Evolutionary conservation across 1,140 invertebrate genomes (phyloP), one percentile per base, ranked within the genome.

Genomic region (Drosophila persimilis): DNA sequence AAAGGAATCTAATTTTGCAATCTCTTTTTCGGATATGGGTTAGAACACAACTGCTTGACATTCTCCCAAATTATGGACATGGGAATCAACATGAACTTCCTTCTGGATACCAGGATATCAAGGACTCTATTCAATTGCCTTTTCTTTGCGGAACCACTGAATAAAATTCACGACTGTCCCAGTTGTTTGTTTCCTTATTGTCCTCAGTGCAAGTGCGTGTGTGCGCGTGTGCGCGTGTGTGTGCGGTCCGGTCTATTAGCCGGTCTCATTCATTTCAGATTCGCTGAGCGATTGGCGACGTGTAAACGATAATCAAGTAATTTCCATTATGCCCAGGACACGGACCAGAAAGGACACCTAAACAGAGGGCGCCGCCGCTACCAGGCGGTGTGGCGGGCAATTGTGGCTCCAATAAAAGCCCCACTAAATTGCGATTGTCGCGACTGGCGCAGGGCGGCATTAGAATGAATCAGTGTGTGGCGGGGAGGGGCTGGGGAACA

Each of bases 251-350:
- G 62, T 75, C 69, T 73, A 73, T 73, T 73, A 73, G 69, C 59
- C 35, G 43, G 31, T 41, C 62, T 45, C 70, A 73, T 73, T 73
- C 71, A 76, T 63, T 69, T 53, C 54, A 70, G 66, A 62, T 52
- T 51, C 66, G 54, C 64, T 86, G 77, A 85, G 81, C 81, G 81
- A 85, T 85, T 85, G 81, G 83, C 81, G 83, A 86, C 81, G 83
- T 86, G 77, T 77, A 88, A 88, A 86, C 81, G 81, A 86, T 86
- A 86, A 86, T 86, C 81, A 86, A 86, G 81, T 88, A 86, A 86
- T 86, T 86, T 88, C 81, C 81, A 85, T 85, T 86, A 86, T 85
- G 77, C 60, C 45, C 56, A 52, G 53, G 41, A 52, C 46, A 26
- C n/a, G 6, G 46, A 26, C 51, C 24, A 50, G 17, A 50, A 54